These are phyloP conservation scores for Gortyna flavago DNA, from an alignment of 2,888 invertebrate species.

Conservation along the genomic window DNA sequence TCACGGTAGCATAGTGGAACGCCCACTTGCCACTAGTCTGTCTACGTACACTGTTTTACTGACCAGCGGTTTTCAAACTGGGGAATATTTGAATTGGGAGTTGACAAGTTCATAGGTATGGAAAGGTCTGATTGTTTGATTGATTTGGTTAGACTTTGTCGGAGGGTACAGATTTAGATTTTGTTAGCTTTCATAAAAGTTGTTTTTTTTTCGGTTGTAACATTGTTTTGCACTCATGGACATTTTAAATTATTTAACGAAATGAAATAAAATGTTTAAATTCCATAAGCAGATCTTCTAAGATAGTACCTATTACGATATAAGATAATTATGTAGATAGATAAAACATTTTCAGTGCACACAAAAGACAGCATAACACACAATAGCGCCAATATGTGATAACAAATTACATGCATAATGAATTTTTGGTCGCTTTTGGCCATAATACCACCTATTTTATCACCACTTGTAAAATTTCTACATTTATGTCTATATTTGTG, in stretches of 20 bases:
- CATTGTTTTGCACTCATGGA: background rate
- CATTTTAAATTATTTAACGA: background rate
- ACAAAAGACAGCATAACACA: background rate
- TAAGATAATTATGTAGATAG: background rate
- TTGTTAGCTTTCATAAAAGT: background rate
- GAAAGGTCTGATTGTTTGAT: background rate
- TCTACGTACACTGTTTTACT: slow-evolving; percentile 43
- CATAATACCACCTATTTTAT: background rate
- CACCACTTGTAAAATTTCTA: background rate
- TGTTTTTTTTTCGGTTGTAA: background rate
- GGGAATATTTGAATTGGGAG: background rate
- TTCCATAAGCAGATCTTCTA: background rate
- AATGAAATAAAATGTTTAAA: background rate
- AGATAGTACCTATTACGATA: background rate
- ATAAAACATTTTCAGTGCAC: background rate
- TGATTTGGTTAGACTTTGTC: slow-evolving; percentile 7
- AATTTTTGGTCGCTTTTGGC: background rate
- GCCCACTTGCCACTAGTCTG: slow-evolving; percentile 56
- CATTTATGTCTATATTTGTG: background rate
- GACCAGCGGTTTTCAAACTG: slow-evolving; percentile 39
- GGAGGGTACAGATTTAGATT: no score
- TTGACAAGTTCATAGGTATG: background rate
- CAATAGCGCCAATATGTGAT: background rate
- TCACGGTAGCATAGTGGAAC: slow-evolving; percentile 62
- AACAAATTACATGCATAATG: background rate